Conservation (phyloP, 2,888 invertebrate species). For the Lottia scabra region DNA sequence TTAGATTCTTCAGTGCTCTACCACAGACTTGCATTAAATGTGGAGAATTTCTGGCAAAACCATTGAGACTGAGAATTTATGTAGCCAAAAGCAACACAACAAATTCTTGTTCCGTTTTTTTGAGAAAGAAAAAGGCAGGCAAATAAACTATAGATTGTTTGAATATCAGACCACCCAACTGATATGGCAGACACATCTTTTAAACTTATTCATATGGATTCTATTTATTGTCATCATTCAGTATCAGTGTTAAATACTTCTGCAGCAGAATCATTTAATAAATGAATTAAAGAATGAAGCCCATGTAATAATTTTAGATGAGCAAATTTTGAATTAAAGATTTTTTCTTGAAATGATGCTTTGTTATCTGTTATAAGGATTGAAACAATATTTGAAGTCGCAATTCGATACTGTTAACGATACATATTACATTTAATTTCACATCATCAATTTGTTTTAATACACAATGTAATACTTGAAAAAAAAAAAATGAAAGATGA, state of each 20-base stretch:
- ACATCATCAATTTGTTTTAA: too few species aligned
- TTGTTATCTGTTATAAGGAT: too few species aligned
- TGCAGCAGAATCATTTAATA: background rate
- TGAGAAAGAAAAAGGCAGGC: background rate
- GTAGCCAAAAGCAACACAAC: conserved; percentile 3
- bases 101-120: background rate
- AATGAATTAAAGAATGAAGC: background rate
- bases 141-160: background rate
- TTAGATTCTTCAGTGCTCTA: background rate
- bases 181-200: background rate
- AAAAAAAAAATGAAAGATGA: too few species aligned
- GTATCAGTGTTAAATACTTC: background rate
- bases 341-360: too few species aligned
- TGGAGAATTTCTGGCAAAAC: background rate
- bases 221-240: conserved; percentile 1
- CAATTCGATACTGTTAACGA: too few species aligned
- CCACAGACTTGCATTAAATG: background rate
- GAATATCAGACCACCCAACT: background rate
- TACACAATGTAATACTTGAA: too few species aligned
- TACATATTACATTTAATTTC: too few species aligned
- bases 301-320: too few species aligned
- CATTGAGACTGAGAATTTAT: background rate
- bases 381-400: too few species aligned
- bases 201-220: background rate
- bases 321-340: too few species aligned